These are phyloP conservation scores for Pachyuromys duprasi DNA, from an alignment of 2,797 vertebrate species.

Conservation along the genomic window DNA sequence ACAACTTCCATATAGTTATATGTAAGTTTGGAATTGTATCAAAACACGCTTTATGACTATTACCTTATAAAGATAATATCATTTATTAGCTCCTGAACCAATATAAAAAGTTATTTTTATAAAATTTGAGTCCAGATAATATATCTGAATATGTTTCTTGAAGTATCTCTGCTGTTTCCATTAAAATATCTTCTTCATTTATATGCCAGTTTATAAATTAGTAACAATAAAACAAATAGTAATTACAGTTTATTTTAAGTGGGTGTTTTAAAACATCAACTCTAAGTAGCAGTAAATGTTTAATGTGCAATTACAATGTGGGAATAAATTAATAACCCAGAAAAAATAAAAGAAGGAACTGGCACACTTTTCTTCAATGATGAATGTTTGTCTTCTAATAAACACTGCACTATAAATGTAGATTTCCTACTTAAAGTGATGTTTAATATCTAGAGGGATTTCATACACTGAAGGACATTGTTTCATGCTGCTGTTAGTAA, in stretches of 20 bases:
- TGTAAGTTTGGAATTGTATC: background rate
- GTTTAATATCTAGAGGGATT: background rate
- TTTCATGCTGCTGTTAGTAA: background rate
- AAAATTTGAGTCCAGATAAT: slow-evolving; percentile 25
- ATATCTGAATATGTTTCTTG: slow-evolving; percentile 35
- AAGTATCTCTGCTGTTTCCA: background rate
- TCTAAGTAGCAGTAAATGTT: slow-evolving; percentile 49
- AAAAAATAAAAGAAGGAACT: slow-evolving; percentile 62
- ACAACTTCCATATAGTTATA: background rate
- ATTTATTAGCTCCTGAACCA: slow-evolving; percentile 10
- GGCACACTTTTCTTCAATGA: slow-evolving; percentile 36
- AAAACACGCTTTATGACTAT: background rate
- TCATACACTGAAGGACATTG: background rate
- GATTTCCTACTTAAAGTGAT: slow-evolving; percentile 10
- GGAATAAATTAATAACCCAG: slow-evolving; percentile 69
- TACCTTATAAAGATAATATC: background rate
- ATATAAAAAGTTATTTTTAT: slow-evolving; percentile 14
- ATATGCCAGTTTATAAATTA: slow-evolving; percentile 27
- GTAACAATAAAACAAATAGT: slow-evolving; percentile 59
- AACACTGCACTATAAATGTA: slow-evolving; percentile 28
- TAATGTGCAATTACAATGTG: slow-evolving; percentile 62
- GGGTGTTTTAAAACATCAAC: slow-evolving; percentile 53
- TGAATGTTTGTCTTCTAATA: slow-evolving; percentile 57
- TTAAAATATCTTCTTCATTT: slow-evolving; percentile 46
- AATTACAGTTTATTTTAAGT: slow-evolving; percentile 70